Conservation (phyloP, 2,888 invertebrate genomes). For the Biston betularia region DNA sequence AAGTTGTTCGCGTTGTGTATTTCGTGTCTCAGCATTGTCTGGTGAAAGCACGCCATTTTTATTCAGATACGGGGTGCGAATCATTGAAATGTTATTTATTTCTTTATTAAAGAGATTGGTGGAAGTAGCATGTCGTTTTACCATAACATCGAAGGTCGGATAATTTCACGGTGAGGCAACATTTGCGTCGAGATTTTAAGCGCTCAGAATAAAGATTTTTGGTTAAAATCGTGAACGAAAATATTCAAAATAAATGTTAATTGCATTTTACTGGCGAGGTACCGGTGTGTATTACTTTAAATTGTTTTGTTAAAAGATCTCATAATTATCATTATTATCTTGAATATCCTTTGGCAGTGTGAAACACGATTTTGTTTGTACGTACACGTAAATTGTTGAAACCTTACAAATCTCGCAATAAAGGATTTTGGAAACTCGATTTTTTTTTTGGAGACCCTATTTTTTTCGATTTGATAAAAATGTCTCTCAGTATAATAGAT, state of each 20-base stretch:
- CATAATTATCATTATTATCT: conserved; percentile 3
- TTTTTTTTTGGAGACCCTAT: too few species aligned
- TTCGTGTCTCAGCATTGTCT: conserved; percentile 14
- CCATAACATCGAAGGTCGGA: conserved; percentile 23
- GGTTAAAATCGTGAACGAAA: background rate
- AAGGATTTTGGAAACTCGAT: too few species aligned
- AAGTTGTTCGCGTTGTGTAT: conserved; percentile 1
- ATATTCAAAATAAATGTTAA: conserved; percentile 1
- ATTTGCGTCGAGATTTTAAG: conserved; percentile 6
- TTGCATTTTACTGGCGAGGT: background rate
- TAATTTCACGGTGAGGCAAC: conserved; percentile 13
- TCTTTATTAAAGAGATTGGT: conserved; percentile 30
- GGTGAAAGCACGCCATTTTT: conserved; percentile 25
- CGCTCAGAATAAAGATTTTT: background rate
- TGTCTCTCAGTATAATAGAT: too few species aligned
- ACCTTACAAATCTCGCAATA: background rate
- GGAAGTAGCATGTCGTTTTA: conserved; percentile 24
- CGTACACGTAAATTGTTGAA: background rate
- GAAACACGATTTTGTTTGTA: background rate
- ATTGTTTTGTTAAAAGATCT: conserved; percentile 3
- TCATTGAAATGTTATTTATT: conserved; percentile 25
- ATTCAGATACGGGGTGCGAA: conserved; percentile 26
- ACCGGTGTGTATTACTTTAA: background rate
- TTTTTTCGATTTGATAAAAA: too few species aligned
- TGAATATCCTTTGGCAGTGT: background rate